These are phyloP conservation scores for Heliconius eleuchia DNA, from an alignment of 1,140 invertebrate species.

Conservation along the genomic window DNA sequence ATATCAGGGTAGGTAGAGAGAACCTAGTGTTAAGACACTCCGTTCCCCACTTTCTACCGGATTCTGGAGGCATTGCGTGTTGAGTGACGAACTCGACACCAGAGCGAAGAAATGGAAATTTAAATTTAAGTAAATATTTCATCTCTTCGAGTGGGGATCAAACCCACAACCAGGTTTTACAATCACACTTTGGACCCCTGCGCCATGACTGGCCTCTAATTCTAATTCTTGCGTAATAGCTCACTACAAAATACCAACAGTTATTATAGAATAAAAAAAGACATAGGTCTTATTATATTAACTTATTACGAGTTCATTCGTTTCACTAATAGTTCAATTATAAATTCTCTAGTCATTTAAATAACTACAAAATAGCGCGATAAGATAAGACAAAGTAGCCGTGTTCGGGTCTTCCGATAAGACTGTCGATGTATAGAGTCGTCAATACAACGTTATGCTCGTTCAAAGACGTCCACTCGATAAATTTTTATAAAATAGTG, in stretches of 20 bases:
- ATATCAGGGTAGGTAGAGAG: too few species aligned
- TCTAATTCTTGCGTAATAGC: too few species aligned
- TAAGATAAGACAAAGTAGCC: conserved; percentile 76
- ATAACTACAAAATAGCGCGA: conserved; percentile 56
- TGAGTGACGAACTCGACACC: too few species aligned
- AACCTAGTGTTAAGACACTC: too few species aligned
- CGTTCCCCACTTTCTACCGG: too few species aligned
- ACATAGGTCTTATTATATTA: background rate
- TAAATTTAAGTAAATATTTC: too few species aligned
- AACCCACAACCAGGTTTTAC: too few species aligned
- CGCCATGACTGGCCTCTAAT: too few species aligned
- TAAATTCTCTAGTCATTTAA: conserved; percentile 39
- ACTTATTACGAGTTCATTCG: background rate
- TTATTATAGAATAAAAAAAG: background rate
- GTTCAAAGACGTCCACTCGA: conserved; percentile 45
- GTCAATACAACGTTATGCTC: conserved; percentile 72
- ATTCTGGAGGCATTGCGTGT: too few species aligned
- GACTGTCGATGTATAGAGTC: conserved; percentile 58
- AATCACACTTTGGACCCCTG: too few species aligned
- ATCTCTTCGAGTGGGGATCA: too few species aligned
- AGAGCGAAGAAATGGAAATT: too few species aligned
- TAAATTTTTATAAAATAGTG: conserved; percentile 29
- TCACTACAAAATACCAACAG: background rate
- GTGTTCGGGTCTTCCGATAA: conserved; percentile 66
- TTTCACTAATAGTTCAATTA: conserved; percentile 21